Conservation (phyloP, 1,140 invertebrate genomes). For the Pristionchus pacificus region DNA sequence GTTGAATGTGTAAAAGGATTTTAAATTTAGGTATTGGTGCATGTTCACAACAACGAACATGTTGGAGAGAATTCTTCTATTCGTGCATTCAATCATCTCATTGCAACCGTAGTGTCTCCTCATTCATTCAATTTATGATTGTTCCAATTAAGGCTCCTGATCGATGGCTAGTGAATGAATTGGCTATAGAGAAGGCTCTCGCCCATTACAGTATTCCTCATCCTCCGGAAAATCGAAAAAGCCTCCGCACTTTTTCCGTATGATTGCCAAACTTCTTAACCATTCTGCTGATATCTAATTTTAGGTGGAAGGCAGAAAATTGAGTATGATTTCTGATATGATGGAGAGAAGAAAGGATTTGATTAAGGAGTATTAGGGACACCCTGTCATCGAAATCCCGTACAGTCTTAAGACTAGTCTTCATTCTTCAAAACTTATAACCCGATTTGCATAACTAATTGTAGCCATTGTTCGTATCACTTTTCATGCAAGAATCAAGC, state of each 20-base stretch:
- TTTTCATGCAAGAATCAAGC: too few species aligned
- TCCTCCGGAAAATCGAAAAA: not conserved
- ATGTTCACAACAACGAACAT: not conserved
- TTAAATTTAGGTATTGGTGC: not conserved
- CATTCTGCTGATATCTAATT: not conserved
- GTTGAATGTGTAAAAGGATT: not conserved
- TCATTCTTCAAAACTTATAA: too few species aligned
- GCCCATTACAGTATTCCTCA: not conserved
- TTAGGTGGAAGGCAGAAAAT: not conserved
- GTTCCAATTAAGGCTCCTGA: not conserved
- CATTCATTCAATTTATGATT: not conserved
- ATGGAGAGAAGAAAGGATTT: not conserved
- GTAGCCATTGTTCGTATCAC: too few species aligned
- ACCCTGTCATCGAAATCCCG: too few species aligned
- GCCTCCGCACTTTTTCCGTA: not conserved
- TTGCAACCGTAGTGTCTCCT: not conserved
- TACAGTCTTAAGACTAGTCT: too few species aligned
- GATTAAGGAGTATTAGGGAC: too few species aligned
- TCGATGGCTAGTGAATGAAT: not conserved
- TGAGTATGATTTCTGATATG: not conserved
- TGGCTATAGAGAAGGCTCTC: not conserved
- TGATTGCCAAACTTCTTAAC: not conserved
- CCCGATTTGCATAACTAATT: too few species aligned
- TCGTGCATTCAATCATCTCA: not conserved
- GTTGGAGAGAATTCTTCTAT: not conserved